Evolutionary conservation across 2,797 vertebrate species (phyloP).

Genomic region (Echiichthys vipera): DNA sequence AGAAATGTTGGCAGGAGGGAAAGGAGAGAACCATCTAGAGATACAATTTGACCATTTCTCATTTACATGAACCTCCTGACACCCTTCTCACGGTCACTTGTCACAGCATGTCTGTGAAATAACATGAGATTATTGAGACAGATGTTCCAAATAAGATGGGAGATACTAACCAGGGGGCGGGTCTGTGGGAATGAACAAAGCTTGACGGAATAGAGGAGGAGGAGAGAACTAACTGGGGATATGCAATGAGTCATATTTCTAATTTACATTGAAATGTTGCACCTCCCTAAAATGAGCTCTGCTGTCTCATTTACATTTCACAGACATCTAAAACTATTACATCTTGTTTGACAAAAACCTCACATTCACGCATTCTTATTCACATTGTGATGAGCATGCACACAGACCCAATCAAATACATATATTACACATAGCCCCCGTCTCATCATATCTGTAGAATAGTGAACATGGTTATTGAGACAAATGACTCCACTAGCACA

Average conservation of each 20-base stretch:
- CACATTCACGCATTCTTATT: constrained; percentile 20
- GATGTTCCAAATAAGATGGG: constrained; percentile 59
- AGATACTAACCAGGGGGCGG: constrained; percentile 35
- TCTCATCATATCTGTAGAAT: constrained; percentile 11
- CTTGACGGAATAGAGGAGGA: constrained; percentile 8
- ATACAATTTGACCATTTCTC: constrained; percentile 55
- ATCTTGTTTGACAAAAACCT: constrained; percentile 40
- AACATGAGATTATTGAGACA: constrained; percentile 60
- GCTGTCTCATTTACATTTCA: constrained; percentile 56
- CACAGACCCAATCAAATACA: constrained; percentile 9
- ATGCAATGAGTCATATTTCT: constrained; percentile 42
- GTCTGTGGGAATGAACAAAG: constrained; percentile 14
- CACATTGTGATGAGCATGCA: constrained; percentile 16
- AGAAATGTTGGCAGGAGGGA: constrained; percentile 33
- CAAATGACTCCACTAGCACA: constrained; percentile 11
- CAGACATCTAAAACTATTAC: constrained; percentile 42
- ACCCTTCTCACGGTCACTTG: constrained; percentile 37
- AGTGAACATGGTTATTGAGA: constrained; percentile 14
- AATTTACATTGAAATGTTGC: constrained; percentile 55
- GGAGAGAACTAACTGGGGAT: constrained; percentile 37
- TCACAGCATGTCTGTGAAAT: constrained; percentile 48
- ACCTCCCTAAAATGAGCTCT: constrained; percentile 37
- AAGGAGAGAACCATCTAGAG: constrained; percentile 9
- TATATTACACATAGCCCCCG: constrained; percentile 1
- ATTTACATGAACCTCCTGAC: constrained; percentile 67